A percentile compares a stretch with the other conserved stretches of the same genome.
phyloP scores from a whole-genome alignment of 2,888 invertebrate genomes.

The Lumbricus terrestris region DNA sequence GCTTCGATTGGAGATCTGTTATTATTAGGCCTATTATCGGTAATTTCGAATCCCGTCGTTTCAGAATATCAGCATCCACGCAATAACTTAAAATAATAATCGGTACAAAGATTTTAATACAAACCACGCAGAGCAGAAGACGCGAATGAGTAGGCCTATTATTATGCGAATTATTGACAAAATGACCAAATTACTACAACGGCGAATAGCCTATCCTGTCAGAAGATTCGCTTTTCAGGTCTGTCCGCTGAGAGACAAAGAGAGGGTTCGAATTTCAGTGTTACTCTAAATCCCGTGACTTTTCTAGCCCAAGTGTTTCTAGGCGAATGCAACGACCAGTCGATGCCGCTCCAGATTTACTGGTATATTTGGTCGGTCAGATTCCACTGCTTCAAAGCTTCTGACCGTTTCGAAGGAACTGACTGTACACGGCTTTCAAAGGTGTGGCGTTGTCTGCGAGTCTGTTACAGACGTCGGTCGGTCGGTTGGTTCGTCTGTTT shows the following conservation, averaged over 20 bases:
- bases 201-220: not conserved
- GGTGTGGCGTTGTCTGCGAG: not conserved
- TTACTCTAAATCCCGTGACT: not conserved
- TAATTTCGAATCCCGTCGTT: not conserved
- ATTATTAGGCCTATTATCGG: too few species aligned
- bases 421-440: not conserved
- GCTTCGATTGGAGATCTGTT: not conserved
- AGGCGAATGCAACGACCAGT: not conserved
- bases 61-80: not conserved
- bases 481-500: not conserved
- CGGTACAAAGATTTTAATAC: not conserved
- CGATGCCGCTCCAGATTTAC: not conserved
- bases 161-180: too few species aligned
- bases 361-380: not conserved
- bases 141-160: too few species aligned
- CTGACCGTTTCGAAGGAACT: not conserved
- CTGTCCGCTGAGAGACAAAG: not conserved
- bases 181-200: not conserved
- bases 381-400: not conserved
- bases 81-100: not conserved
- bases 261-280: not conserved
- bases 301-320: not conserved
- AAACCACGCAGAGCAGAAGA: not conserved
- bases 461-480: not conserved
- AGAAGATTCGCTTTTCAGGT: not conserved